A percentile compares a stretch with the other conserved stretches of the same genome.
These are phyloP conservation scores for Rhodinocichla rosea DNA, from an alignment of 2,113 vertebrate genomes.

Conservation along the genomic window DNA sequence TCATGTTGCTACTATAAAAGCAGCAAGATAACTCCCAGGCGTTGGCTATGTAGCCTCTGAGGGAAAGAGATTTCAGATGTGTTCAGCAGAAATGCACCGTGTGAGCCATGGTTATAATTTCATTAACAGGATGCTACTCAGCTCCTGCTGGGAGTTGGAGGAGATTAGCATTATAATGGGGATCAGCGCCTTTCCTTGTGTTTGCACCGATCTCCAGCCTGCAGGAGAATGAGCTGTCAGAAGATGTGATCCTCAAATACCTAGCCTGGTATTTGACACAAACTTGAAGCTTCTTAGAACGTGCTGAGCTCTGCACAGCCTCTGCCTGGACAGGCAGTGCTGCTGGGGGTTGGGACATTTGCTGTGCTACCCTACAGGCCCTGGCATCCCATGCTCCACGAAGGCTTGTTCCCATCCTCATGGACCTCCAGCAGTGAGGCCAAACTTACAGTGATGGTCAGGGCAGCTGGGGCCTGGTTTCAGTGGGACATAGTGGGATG, in stretches of 20 bases:
- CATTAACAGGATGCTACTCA: slow-evolving; percentile 11
- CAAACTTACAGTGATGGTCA: not conserved
- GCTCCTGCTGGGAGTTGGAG: not conserved
- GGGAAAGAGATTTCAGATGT: slow-evolving; percentile 28
- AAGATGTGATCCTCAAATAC: not conserved
- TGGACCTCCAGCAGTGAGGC: rapidly evolving
- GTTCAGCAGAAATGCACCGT: slow-evolving; percentile 17
- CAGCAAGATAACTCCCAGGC: slow-evolving; percentile 7
- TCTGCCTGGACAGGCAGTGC: not conserved
- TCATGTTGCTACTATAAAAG: slow-evolving; percentile 7
- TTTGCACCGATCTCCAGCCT: not conserved
- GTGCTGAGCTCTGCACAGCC: not conserved
- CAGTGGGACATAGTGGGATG: not conserved
- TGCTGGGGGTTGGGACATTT: not conserved
- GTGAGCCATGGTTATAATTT: slow-evolving; percentile 39
- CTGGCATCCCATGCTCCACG: not conserved
- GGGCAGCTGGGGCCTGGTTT: not conserved
- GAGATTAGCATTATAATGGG: slow-evolving; percentile 3
- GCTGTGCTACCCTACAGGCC: not conserved
- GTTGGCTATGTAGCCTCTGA: not conserved
- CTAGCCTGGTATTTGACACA: not conserved
- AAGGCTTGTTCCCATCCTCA: not conserved
- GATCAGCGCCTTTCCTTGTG: not conserved
- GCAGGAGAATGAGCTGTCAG: not conserved
- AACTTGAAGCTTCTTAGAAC: not conserved